These are phyloP conservation scores for Elysia chlorotica DNA, from an alignment of 1,140 invertebrate genomes.

Conservation along the genomic window DNA sequence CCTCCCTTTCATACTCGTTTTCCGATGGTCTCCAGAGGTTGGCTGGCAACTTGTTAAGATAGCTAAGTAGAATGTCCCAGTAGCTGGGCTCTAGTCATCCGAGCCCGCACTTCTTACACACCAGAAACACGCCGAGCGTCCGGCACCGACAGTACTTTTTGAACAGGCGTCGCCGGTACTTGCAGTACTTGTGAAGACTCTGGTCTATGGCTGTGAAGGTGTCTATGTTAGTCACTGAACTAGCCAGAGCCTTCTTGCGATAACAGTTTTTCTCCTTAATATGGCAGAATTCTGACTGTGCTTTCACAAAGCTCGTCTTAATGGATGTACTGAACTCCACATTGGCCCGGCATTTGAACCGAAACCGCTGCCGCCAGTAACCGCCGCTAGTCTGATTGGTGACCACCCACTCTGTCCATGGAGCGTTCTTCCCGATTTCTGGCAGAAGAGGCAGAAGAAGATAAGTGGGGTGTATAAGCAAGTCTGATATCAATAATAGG, in stretches of 20 bases:
- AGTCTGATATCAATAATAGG: too few species aligned
- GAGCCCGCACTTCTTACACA: slow-evolving; percentile 52
- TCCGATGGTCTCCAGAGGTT: too few species aligned
- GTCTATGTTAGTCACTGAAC: slow-evolving; percentile 41
- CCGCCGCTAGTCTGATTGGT: slow-evolving; percentile 65
- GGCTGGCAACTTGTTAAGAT: slow-evolving; percentile 21
- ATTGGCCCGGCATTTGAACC: slow-evolving; percentile 78
- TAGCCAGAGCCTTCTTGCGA: slow-evolving; percentile 36
- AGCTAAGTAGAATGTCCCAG: slow-evolving; percentile 31
- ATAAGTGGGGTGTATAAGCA: too few species aligned
- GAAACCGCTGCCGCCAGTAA: slow-evolving; percentile 75
- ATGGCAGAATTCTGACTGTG: slow-evolving; percentile 78
- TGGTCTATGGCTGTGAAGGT: slow-evolving; percentile 45
- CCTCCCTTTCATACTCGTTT: too few species aligned
- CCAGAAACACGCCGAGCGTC: slow-evolving; percentile 55
- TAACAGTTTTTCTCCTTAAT: slow-evolving; percentile 65
- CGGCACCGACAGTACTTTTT: slow-evolving; percentile 54
- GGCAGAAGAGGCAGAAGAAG: slow-evolving; percentile 21
- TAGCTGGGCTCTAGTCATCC: slow-evolving; percentile 34
- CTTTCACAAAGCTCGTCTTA: slow-evolving; percentile 72
- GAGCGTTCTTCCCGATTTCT: slow-evolving; percentile 41
- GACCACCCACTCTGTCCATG: slow-evolving; percentile 79
- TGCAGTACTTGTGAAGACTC: slow-evolving; percentile 49
- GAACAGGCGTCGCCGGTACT: slow-evolving; percentile 43
- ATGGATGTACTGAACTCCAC: slow-evolving; percentile 70